A percentile compares a stretch with the other conserved stretches of the same genome.
Conservation (phyloP, 2,797 vertebrate species). For the Sphenodon punctatus region DNA sequence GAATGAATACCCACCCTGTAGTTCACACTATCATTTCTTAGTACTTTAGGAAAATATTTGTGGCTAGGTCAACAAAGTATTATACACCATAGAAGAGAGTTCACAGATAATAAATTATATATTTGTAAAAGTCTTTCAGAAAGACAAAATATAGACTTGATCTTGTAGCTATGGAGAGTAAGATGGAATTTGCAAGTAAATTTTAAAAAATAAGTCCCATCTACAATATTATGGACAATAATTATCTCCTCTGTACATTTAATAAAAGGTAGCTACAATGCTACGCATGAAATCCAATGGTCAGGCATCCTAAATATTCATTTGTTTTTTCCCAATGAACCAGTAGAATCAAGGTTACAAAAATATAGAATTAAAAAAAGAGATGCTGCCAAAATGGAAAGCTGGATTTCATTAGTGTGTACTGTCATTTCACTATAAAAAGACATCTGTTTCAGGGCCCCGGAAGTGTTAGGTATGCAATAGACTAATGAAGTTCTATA, state of each 20-base stretch:
- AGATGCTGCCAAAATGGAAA: constrained; percentile 55
- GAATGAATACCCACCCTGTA: too few species aligned
- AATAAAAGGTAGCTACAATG: not conserved
- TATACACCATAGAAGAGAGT: not conserved
- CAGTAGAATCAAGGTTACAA: constrained; percentile 24
- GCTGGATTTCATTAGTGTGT: constrained; percentile 62
- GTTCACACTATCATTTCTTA: too few species aligned
- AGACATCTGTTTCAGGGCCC: constrained; percentile 56
- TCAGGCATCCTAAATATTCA: constrained; percentile 28
- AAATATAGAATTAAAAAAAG: constrained; percentile 50
- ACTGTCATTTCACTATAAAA: constrained; percentile 62
- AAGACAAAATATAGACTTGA: not conserved
- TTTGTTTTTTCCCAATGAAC: constrained; percentile 34
- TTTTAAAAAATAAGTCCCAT: not conserved
- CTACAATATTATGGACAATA: not conserved
- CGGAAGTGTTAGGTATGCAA: constrained; percentile 65
- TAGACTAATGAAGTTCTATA: constrained; percentile 64
- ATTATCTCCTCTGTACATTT: not conserved
- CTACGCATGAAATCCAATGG: constrained; percentile 6
- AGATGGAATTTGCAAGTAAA: not conserved
- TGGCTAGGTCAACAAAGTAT: not conserved
- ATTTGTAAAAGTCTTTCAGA: not conserved
- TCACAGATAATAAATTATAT: not conserved
- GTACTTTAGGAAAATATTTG: not conserved
- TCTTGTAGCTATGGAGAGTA: not conserved